A percentile compares a stretch with the other conserved stretches of the same genome.
Evolutionary conservation across 2,113 vertebrate species (phyloP).

Genomic region (Trachemys scripta): DNA sequence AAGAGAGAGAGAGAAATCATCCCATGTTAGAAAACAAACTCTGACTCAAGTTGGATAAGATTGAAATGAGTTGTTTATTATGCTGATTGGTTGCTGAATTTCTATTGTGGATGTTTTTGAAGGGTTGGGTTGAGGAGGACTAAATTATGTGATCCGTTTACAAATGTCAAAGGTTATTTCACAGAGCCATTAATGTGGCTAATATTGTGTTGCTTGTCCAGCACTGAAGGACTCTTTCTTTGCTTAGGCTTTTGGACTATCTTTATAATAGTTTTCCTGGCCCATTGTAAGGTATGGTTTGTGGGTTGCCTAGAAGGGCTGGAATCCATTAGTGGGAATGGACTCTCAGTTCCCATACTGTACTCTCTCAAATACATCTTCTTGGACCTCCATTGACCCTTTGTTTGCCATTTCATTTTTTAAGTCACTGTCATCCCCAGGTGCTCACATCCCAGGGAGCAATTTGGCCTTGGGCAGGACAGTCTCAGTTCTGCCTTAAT

Average conservation of each 20-base stretch:
- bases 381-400: not conserved
- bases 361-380: not conserved
- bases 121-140: not conserved
- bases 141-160: not conserved
- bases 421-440: not conserved
- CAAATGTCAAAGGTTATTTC: not conserved
- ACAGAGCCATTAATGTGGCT: not conserved
- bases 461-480: not conserved
- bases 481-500: not conserved
- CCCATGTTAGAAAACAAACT: not conserved
- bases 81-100: not conserved
- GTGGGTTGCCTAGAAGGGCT: not conserved
- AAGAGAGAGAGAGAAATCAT: not conserved
- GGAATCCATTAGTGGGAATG: not conserved
- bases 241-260: not conserved
- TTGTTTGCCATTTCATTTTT: not conserved
- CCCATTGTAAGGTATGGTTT: not conserved
- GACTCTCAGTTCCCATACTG: not conserved
- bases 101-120: not conserved
- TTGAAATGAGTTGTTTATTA: not conserved
- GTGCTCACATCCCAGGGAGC: not conserved
- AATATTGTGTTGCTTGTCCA: not conserved
- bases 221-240: not conserved
- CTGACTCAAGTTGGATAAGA: not conserved
- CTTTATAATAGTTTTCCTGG: not conserved